Conservation (phyloP, 2,797 vertebrate species). For the Harpagifer antarcticus region DNA sequence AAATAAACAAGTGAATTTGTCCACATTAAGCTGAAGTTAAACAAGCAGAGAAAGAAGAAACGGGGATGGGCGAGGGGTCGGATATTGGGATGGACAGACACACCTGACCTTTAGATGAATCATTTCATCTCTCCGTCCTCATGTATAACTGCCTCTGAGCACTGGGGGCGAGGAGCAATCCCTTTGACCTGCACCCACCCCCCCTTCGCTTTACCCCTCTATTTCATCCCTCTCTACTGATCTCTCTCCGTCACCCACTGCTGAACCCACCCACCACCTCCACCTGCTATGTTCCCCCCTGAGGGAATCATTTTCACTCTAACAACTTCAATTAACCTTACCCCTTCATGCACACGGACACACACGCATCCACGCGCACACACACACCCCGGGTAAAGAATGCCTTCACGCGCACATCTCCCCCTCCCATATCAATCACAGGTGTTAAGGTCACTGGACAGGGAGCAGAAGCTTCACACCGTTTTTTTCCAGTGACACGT, state of each 20-base stretch:
- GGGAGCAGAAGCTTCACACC: slow-evolving; percentile 42
- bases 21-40: slow-evolving; percentile 8
- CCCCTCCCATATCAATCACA: slow-evolving; percentile 59
- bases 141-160: slow-evolving; percentile 76
- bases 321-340: slow-evolving; percentile 86
- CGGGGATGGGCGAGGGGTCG: slow-evolving; percentile 13
- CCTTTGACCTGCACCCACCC: slow-evolving; percentile 52
- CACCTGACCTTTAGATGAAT: slow-evolving; percentile 82
- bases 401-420: slow-evolving; percentile 17
- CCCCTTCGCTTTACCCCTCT: slow-evolving; percentile 10
- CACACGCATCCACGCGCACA: neutral
- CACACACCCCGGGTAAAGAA: neutral
- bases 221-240: slow-evolving; percentile 27
- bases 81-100: slow-evolving; percentile 38
- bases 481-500: slow-evolving; percentile 48
- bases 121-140: slow-evolving; percentile 65
- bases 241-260: slow-evolving; percentile 61
- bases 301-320: slow-evolving; percentile 81
- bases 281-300: slow-evolving; percentile 52
- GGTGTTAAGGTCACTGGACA: slow-evolving; percentile 71
- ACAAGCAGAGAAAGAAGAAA: slow-evolving; percentile 3
- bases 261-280: slow-evolving; percentile 59
- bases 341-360: slow-evolving; percentile 54
- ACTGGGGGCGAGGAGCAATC: slow-evolving; percentile 56
- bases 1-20: slow-evolving; percentile 3